A percentile compares a stretch with the other conserved stretches of the same genome.
These are phyloP conservation scores for Reinhardtius hippoglossoides DNA, from an alignment of 2,113 vertebrate genomes.

Conservation along the genomic window DNA sequence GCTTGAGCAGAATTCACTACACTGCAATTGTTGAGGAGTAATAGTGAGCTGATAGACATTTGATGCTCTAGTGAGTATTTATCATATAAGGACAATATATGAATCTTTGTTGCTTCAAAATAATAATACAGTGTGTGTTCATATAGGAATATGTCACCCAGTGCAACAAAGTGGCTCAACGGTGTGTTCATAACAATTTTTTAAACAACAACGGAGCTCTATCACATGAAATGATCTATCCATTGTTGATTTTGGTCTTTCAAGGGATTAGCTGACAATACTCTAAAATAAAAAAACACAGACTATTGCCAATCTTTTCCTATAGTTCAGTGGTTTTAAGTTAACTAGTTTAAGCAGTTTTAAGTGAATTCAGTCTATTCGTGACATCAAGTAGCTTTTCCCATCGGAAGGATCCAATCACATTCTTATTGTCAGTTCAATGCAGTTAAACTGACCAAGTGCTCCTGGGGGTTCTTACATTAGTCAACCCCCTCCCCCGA, in stretches of 20 bases:
- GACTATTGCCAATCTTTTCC: conserved; percentile 2
- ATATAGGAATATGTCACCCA: neutral
- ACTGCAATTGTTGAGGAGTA: no score
- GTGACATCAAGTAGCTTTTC: neutral
- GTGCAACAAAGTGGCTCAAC: neutral
- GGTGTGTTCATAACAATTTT: neutral
- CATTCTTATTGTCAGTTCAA: neutral
- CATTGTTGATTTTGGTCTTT: conserved; percentile 43
- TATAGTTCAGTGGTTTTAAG: neutral
- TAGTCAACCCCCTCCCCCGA: neutral
- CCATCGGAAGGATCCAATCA: neutral
- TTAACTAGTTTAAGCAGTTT: neutral
- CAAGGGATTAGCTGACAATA: conserved; percentile 1
- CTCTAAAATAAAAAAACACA: neutral
- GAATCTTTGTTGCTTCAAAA: conserved; percentile 1
- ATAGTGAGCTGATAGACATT: conserved; percentile 4
- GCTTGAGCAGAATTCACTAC: no score
- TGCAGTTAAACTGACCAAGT: neutral
- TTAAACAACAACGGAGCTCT: neutral
- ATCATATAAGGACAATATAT: neutral
- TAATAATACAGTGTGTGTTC: neutral
- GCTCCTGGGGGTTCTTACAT: neutral
- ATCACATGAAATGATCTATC: neutral
- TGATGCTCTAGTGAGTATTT: neutral
- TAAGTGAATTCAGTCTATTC: neutral